These are phyloP conservation scores for Cryptosula pallasiana DNA, from an alignment of 2,888 invertebrate species.

Conservation along the genomic window DNA sequence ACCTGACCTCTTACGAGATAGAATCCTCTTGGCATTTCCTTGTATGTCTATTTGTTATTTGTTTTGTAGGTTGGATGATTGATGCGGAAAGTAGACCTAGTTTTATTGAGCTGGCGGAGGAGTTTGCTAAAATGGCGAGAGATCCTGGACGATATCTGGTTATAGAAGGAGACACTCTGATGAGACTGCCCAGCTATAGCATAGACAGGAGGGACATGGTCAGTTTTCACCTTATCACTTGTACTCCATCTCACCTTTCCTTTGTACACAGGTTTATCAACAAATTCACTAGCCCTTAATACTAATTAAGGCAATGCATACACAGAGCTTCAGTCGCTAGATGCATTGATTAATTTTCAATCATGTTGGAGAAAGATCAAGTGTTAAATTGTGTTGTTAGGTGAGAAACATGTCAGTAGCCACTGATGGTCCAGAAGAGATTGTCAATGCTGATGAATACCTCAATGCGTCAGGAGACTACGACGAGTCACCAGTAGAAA, in stretches of 20 bases:
- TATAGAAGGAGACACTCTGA: constrained; percentile 80
- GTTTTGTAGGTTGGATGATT: constrained; percentile 77
- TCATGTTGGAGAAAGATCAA: no score
- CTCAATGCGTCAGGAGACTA: background rate
- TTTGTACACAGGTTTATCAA: no score
- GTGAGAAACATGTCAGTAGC: constrained; percentile 13
- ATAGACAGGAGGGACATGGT: constrained; percentile 81
- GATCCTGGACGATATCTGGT: constrained; percentile 94
- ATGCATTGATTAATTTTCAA: no score
- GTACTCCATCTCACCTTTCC: no score
- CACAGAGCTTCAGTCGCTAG: no score
- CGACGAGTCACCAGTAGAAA: constrained; percentile 19
- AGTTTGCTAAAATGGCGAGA: constrained; percentile 89
- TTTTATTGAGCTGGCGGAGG: constrained; percentile 85
- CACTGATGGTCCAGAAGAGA: constrained; percentile 19
- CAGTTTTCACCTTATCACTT: no score
- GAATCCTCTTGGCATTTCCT: no score
- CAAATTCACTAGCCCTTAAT: no score
- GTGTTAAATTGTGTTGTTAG: background rate
- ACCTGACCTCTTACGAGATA: no score
- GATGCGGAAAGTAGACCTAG: constrained; percentile 90
- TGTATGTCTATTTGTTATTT: no score
- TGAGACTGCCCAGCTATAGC: constrained; percentile 74
- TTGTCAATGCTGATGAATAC: constrained; percentile 19
- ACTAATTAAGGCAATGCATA: no score